Evolutionary conservation across 2,113 vertebrate genomes (phyloP), one percentile per base, ranked within the genome.

Genomic region (Trachemys scripta): DNA sequence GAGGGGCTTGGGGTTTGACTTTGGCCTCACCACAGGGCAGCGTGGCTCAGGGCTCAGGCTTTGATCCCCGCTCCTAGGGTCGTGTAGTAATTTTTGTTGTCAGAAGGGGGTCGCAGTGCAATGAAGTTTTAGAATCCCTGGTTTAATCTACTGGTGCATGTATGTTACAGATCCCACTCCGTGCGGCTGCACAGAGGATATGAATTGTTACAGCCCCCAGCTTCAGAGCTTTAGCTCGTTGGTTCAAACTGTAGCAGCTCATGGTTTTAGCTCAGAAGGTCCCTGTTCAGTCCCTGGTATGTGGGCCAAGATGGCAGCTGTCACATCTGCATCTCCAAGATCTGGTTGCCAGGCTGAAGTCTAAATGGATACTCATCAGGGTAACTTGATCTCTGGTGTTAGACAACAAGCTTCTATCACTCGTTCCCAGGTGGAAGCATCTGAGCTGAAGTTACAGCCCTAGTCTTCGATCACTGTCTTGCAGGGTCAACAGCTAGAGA

Each of bases 361-460:
- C 27, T 82, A 57, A 82, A 56, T 29, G n/a, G 80, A 38, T 35
- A 53, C 35, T 53, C 51, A 81, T 53, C 5, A 22, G 53, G 22
- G 13, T 27, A 82, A 27, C 35, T 38, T 25, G 20, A 3, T 82
- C 27, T 57, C 25, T 57, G 17, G 81, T 45, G 24, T 45, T 14
- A 6, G 14, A 57, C 12, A 56, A 8, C 5, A 45, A 17, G 38
- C 81, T 42, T 42, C 38, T 76, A 5, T 42, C 38, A 17, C 38
- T 56, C 8, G 10, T 31, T 51, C 31, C 25, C 53, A 82, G 22
- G 0, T 0, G 62, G 54, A 29, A 50, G 14, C 0, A 0, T 54
- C 76, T 17, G 62, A 7, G 22, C 5, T 31, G 35, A 51, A 10
- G 2, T 31, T 0, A 2, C 3, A 27, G 2, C 47, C 50, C 82